Evolutionary conservation across 2,797 vertebrate genomes (phyloP), one percentile per base, ranked within the genome.

Genomic region (Sylvia borin): DNA sequence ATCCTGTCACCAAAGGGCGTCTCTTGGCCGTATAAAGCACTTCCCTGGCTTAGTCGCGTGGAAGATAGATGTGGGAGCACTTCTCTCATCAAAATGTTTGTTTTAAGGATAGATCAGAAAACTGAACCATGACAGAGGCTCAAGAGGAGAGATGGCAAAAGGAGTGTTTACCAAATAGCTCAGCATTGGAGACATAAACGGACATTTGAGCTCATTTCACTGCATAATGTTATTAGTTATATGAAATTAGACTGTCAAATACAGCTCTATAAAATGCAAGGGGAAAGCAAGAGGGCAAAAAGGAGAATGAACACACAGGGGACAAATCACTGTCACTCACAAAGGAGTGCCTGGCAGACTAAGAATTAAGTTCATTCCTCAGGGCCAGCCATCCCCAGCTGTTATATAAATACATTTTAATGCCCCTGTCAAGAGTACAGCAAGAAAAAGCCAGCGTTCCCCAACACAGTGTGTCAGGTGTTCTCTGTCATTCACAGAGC

Each of bases 281-380:
- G 89, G 82, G 92, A 96, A 96, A 10, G 34, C 74, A 88, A 95
- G 87, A 95, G 93, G 87, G 96, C 92, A 96, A 96, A 91, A 66
- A 96, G 92, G 79, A 94, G 88, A 95, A 91, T 9, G 43, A 96
- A 79, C 92, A 97, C 97, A 31, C 96, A 90, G 85, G 97, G 97
- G 97, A 97, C 96, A 95, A 95, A 97, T 98, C 98, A 97, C 97
- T 98, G 97, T 98, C 97, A 97, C 95, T 97, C 96, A 96, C 93
- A 92, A 95, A 96, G 89, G 93, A 97, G 92, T 96, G 96, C 93
- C 97, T 98, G 97, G 97, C 97, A 98, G 97, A 94, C 77, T 92
- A 96, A 95, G 97, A 97, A 98, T 97, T 91, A 97, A 97, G 96
- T 98, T 98, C 97, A 96, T 81, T 97, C 96, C 92, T 97, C 88